phyloP scores from a whole-genome alignment of 2,888 invertebrate genomes.

The Trimorus sp. region DNA sequence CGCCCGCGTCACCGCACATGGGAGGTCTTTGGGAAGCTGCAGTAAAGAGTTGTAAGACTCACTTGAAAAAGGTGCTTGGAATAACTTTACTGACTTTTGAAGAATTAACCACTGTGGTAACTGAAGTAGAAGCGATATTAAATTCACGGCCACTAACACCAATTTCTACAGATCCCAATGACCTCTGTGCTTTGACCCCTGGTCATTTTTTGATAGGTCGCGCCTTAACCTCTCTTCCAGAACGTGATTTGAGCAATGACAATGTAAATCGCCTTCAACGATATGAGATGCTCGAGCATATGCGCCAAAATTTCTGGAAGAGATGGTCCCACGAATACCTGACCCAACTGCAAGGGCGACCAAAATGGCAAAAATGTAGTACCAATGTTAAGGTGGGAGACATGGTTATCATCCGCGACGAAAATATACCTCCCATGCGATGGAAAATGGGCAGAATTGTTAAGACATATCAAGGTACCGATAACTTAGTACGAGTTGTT shows the following conservation, averaged over 20 bases:
- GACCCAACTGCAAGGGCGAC: background rate
- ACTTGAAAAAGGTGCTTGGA: background rate
- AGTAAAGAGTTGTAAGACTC: slow-evolving; percentile 37
- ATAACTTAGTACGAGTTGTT: slow-evolving; percentile 5
- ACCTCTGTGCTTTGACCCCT: background rate
- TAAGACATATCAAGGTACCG: slow-evolving; percentile 13
- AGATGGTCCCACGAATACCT: slow-evolving; percentile 12
- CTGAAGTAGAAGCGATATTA: background rate
- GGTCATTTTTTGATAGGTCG: slow-evolving; percentile 13
- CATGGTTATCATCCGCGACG: slow-evolving; percentile 36
- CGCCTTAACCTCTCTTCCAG: slow-evolving; percentile 6
- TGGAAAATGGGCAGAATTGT: slow-evolving; percentile 29
- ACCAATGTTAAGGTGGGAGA: background rate
- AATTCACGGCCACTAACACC: slow-evolving; percentile 1
- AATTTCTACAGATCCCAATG: background rate
- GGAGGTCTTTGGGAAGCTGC: no score
- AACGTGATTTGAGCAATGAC: background rate
- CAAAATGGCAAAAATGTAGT: background rate
- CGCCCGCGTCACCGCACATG: no score
- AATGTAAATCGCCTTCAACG: background rate
- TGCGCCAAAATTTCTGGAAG: slow-evolving; percentile 12
- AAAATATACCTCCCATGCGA: slow-evolving; percentile 26
- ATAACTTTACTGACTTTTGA: background rate
- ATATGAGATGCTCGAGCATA: background rate
- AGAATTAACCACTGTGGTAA: background rate